These are phyloP conservation scores for Circaetus cinerascens DNA, from an alignment of 2,113 vertebrate genomes.

Conservation along the genomic window DNA sequence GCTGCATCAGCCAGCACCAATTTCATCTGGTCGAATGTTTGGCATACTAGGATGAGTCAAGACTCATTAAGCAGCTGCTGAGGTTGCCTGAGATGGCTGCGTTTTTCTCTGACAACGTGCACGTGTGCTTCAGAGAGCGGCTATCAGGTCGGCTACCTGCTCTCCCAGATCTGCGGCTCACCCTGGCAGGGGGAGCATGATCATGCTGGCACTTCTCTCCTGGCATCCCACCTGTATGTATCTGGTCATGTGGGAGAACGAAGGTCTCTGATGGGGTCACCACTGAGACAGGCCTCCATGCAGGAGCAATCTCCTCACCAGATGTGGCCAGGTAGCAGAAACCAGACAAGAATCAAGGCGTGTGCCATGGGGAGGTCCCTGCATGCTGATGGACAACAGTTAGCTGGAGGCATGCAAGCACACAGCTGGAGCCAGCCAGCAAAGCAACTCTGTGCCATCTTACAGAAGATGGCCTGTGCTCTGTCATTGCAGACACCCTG, in stretches of 20 bases:
- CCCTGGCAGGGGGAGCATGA: background rate
- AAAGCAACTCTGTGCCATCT: background rate
- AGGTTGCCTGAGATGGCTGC: background rate
- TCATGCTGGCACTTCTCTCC: background rate
- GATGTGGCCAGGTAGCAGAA: background rate
- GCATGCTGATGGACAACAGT: background rate
- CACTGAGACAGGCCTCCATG: background rate
- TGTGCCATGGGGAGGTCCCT: background rate
- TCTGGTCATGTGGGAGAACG: background rate
- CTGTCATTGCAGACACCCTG: background rate
- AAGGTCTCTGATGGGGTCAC: background rate
- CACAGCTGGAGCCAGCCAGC: background rate
- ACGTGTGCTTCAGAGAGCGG: background rate
- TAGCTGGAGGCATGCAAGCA: background rate
- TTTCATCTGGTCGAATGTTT: background rate
- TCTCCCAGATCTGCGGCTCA: background rate
- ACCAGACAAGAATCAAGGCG: background rate
- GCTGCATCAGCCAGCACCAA: background rate
- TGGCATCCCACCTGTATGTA: background rate
- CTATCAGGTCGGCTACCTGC: background rate
- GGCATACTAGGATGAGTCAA: background rate
- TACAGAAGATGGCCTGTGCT: background rate
- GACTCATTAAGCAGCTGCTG: background rate
- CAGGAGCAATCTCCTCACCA: background rate
- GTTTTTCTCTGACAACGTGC: background rate